Percentiles rank a stretch among this genome's conserved stretches.
These are phyloP conservation scores for Artemisiospiza belli DNA, from an alignment of 2,113 vertebrate genomes.

Conservation along the genomic window DNA sequence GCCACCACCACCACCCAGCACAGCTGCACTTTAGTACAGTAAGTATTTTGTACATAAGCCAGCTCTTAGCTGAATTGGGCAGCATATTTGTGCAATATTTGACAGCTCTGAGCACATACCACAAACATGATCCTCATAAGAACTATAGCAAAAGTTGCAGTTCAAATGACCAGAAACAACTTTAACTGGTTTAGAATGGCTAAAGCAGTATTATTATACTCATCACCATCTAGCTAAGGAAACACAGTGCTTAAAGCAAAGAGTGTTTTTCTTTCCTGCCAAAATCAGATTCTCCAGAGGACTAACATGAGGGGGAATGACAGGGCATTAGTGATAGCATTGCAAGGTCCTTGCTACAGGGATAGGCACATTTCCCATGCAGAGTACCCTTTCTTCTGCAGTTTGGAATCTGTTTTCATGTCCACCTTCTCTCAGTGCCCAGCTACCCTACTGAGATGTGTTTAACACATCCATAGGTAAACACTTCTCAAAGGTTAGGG, in stretches of 20 bases:
- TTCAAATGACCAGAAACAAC: not conserved
- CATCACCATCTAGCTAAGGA: not conserved
- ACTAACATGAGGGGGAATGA: not conserved
- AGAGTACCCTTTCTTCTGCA: slow-evolving; percentile 10
- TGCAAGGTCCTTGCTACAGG: not conserved
- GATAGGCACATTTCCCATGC: not conserved
- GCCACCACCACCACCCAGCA: not conserved
- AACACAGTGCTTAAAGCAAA: not conserved
- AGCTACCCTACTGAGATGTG: slow-evolving; percentile 29
- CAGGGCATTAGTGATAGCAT: not conserved
- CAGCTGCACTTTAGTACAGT: not conserved
- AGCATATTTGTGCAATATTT: not conserved
- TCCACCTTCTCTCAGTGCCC: slow-evolving; percentile 8
- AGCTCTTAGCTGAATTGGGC: not conserved
- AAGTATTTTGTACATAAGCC: rapidly evolving
- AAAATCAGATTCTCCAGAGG: not conserved
- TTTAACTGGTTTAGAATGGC: not conserved
- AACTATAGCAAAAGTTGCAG: not conserved
- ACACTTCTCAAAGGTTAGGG: slow-evolving; percentile 64
- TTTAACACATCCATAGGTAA: slow-evolving; percentile 63
- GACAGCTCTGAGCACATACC: not conserved
- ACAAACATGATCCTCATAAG: not conserved
- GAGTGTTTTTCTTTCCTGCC: not conserved
- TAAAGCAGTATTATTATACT: not conserved
- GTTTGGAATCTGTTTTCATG: slow-evolving; percentile 25